A percentile compares a stretch with the other conserved stretches of the same genome.
phyloP scores from a whole-genome alignment of 2,797 vertebrate species.

The Anguilla anguilla region DNA sequence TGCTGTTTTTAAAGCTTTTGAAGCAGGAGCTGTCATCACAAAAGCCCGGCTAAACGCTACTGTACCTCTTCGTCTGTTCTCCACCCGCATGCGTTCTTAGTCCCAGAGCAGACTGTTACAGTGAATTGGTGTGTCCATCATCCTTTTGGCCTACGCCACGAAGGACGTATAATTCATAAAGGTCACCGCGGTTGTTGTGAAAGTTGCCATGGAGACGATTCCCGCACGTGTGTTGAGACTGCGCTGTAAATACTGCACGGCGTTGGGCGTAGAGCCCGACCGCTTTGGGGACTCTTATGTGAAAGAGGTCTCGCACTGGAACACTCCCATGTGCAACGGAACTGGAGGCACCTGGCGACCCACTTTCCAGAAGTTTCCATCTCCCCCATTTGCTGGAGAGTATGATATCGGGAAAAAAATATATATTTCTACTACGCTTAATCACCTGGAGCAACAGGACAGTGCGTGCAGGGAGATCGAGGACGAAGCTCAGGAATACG shows the following conservation, averaged over 20 bases:
- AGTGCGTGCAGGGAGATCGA: constrained; percentile 56
- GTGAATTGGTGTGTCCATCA: not conserved
- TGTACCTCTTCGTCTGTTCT: not conserved
- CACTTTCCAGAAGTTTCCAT: constrained; percentile 70
- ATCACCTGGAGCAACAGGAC: constrained; percentile 72
- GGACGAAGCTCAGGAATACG: not conserved
- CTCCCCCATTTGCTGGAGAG: constrained; percentile 65
- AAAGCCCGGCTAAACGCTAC: not conserved
- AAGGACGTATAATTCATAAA: not conserved
- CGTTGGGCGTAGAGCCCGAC: not conserved
- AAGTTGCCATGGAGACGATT: not conserved
- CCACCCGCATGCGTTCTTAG: not conserved
- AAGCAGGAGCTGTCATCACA: constrained; percentile 3
- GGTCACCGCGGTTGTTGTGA: not conserved
- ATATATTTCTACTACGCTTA: constrained; percentile 69
- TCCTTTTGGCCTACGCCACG: not conserved
- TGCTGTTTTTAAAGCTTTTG: not conserved
- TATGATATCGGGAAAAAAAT: constrained; percentile 69
- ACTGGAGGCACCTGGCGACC: constrained; percentile 75
- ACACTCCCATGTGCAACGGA: constrained; percentile 60
- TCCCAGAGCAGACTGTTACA: not conserved
- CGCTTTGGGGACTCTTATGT: constrained; percentile 55
- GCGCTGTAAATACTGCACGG: not conserved
- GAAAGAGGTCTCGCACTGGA: constrained; percentile 22
- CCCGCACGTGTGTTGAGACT: not conserved